Evolutionary conservation across 1,140 invertebrate genomes (phyloP).

Genomic region (Drosophila malerkotliana): DNA sequence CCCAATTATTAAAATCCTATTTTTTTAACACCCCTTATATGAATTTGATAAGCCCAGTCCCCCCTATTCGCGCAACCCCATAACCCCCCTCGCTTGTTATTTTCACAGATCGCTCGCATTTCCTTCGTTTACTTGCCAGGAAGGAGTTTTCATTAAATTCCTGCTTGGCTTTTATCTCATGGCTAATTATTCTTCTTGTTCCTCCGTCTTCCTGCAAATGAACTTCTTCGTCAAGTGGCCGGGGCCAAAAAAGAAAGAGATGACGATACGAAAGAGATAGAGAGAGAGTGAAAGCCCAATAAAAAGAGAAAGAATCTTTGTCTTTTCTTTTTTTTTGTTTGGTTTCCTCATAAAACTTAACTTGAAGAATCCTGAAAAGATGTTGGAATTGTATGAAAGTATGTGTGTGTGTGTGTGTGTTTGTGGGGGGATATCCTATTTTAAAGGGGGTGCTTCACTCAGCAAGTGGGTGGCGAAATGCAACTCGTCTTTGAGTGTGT

Average conservation of each 20-base stretch:
- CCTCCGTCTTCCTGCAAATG: slow-evolving; percentile 33
- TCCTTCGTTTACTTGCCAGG: slow-evolving; percentile 12
- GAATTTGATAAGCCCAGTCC: no score
- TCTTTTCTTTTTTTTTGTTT: slow-evolving; percentile 42
- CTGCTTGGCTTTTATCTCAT: slow-evolving; percentile 44
- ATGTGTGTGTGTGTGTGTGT: no score
- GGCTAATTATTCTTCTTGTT: slow-evolving; percentile 51
- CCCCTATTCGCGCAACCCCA: no score
- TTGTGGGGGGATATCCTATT: not conserved
- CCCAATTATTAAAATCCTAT: no score
- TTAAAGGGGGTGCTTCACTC: no score
- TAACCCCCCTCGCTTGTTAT: no score
- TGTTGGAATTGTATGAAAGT: not conserved
- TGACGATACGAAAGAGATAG: not conserved
- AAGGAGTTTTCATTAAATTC: slow-evolving; percentile 36
- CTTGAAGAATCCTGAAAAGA: slow-evolving; percentile 35
- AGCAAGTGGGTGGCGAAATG: slow-evolving; percentile 5
- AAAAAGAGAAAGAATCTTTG: slow-evolving; percentile 2
- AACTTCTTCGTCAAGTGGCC: slow-evolving; percentile 42
- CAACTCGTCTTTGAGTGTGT: slow-evolving; percentile 43
- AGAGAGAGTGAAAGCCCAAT: not conserved
- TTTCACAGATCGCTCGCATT: slow-evolving; percentile 27
- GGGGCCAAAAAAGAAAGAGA: not conserved
- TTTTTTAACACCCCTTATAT: no score
- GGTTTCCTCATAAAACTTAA: slow-evolving; percentile 53